Base-by-base conservation (phyloP, 2,888 invertebrate genomes). In the Creontiades dilutus region DNA sequence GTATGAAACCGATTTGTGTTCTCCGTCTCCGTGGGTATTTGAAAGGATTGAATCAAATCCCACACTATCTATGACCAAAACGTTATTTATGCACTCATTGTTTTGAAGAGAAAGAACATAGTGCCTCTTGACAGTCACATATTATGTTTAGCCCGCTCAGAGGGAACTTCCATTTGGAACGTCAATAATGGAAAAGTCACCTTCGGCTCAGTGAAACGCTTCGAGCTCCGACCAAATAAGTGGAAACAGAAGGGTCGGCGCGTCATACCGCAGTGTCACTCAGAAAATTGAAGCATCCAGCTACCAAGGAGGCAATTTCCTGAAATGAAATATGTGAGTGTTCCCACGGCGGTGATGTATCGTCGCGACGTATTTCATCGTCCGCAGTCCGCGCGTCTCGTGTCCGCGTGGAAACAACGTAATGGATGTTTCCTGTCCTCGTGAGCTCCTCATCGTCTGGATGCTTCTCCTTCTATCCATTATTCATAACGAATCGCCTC, bases 341-440 rank as follows among this genome's bases (percentile, higher is more conserved):
- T 23, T 68, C 68, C 23, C 68, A 7, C 7, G 23, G 3, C 68
- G 68, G 68, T 12, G 68, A 68, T 68, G n/a, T 12, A 68, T 68
- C 12, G 68, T 68, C 68, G 68, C 68, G 68, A 68, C 68, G 68
- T 68, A 68, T 68, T 68, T 68, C 68, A 68, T 37, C 37, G 37
- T 37, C 37, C 68, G 68, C 68, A 23, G 68, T 68, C 68, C 68
- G 68, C 68, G 23, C 68, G 68, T 23, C 68, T 68, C 27, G 68
- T 68, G 68, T 68, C 68, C 68, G 47, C 47, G 78, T 37, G 46
- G 78, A 78, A 78, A 47, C 78, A 46, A 9, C 47, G 47, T 78
- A 78, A 78, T 78, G 47, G 11, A 78, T 78, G 78, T 78, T 78
- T 78, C 78, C 78, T 78, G 78, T 78, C 78, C 46, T 78, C 78